Conservation (phyloP, 2,797 vertebrate species). For the Megalops cyprinoides region DNA sequence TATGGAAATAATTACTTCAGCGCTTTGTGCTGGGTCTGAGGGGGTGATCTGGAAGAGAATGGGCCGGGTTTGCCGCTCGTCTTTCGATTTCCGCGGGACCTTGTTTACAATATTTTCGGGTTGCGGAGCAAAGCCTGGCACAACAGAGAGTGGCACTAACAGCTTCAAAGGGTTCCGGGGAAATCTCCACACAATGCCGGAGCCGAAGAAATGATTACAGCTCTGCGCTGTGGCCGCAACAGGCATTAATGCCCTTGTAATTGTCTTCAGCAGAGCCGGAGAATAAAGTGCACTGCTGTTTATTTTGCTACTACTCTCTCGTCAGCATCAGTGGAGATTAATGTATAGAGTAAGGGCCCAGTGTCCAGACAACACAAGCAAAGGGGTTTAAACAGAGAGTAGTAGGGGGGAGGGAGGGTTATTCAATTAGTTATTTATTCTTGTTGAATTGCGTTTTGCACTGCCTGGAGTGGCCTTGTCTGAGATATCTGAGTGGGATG, state of each 20-base stretch:
- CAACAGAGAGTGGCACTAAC: conserved; percentile 4
- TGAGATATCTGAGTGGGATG: too few species aligned
- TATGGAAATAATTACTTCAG: conserved; percentile 1
- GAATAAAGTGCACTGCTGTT: not conserved
- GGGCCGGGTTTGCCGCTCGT: not conserved
- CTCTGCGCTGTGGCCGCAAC: not conserved
- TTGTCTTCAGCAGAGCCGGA: not conserved
- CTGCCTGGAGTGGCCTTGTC: too few species aligned
- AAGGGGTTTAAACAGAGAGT: too few species aligned
- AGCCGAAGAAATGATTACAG: not conserved
- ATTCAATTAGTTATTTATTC: too few species aligned
- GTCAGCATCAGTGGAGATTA: not conserved
- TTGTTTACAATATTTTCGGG: conserved; percentile 15
- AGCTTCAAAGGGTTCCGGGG: not conserved
- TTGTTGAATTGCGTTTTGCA: too few species aligned
- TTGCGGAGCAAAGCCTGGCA: not conserved
- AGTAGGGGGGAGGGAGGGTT: too few species aligned
- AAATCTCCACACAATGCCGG: conserved; percentile 4
- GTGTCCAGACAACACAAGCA: too few species aligned
- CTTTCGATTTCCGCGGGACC: not conserved
- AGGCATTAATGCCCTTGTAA: conserved; percentile 13
- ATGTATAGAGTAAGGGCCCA: not conserved
- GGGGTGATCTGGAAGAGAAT: not conserved
- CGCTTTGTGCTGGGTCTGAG: not conserved
- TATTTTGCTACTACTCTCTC: not conserved